phyloP scores from a whole-genome alignment of 2,797 vertebrate genomes.

The Pseudochirops cupreus region DNA sequence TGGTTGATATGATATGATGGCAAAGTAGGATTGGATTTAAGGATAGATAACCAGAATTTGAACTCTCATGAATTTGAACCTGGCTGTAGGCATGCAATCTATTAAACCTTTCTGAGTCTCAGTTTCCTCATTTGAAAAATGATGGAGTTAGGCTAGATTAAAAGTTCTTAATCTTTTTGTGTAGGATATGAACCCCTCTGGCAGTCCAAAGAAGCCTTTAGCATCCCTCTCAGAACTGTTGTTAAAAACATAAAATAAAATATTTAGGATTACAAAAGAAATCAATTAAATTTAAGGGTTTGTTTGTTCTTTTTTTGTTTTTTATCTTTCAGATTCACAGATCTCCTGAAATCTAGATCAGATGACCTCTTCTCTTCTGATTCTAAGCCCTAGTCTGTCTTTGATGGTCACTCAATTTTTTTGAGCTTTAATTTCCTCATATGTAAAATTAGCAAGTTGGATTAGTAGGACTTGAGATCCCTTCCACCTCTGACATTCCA shows the following conservation, averaged over 20 bases:
- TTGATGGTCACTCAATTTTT: background rate
- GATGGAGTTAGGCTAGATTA: background rate
- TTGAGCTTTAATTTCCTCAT: background rate
- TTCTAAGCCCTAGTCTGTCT: background rate
- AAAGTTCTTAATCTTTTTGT: background rate
- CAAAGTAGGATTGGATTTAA: background rate
- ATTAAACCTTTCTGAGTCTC: background rate
- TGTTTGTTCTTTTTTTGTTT: background rate
- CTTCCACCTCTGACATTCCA: background rate
- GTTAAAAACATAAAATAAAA: background rate
- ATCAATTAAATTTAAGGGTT: background rate
- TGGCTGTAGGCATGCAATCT: background rate
- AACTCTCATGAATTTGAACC: background rate
- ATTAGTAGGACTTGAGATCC: background rate
- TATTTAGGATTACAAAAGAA: background rate
- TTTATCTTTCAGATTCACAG: background rate
- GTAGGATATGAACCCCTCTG: background rate
- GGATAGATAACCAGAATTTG: background rate
- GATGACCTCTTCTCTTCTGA: background rate
- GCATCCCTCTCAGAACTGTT: background rate
- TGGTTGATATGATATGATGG: background rate
- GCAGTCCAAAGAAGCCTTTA: background rate
- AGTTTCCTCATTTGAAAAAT: background rate
- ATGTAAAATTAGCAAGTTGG: background rate
- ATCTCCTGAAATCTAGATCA: background rate